phyloP scores from a whole-genome alignment of 2,113 vertebrate species.

The Eubucco bourcierii region DNA sequence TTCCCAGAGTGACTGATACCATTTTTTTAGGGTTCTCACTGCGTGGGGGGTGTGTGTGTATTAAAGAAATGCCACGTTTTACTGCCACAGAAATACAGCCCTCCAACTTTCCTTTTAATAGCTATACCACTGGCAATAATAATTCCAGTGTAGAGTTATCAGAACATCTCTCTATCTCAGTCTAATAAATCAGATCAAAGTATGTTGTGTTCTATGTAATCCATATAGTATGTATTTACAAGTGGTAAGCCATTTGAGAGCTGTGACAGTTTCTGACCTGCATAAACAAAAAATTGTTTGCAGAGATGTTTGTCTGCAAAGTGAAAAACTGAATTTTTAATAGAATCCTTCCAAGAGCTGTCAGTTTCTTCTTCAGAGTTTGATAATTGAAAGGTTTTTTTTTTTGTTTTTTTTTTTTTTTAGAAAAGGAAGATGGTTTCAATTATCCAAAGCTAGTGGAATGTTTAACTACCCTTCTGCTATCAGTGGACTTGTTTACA shows the following conservation, averaged over 20 bases:
- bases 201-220: neutral
- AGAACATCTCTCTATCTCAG: neutral
- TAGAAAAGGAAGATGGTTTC: slow-evolving; percentile 68
- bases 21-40: neutral
- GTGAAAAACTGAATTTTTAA: slow-evolving; percentile 7
- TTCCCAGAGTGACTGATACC: neutral
- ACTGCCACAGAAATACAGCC: neutral
- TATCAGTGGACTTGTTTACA: slow-evolving; percentile 78
- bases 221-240: neutral
- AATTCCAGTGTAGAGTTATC: neutral
- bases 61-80: neutral
- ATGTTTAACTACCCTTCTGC: slow-evolving; percentile 76
- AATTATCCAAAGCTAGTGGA: slow-evolving; percentile 76
- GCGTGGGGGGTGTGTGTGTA: neutral
- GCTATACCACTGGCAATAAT: neutral
- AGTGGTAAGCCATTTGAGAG: neutral
- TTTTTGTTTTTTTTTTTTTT: slow-evolving; percentile 54
- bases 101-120: neutral
- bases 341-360: slow-evolving; percentile 53
- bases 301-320: slow-evolving; percentile 25
- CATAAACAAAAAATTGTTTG: slow-evolving; percentile 14
- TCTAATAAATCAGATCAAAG: slow-evolving; percentile 8
- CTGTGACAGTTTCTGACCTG: neutral
- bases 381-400: slow-evolving; percentile 60
- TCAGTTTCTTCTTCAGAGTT: slow-evolving; percentile 55